phyloP scores from a whole-genome alignment of 2,113 vertebrate species.

The Pseudopodoces humilis region DNA sequence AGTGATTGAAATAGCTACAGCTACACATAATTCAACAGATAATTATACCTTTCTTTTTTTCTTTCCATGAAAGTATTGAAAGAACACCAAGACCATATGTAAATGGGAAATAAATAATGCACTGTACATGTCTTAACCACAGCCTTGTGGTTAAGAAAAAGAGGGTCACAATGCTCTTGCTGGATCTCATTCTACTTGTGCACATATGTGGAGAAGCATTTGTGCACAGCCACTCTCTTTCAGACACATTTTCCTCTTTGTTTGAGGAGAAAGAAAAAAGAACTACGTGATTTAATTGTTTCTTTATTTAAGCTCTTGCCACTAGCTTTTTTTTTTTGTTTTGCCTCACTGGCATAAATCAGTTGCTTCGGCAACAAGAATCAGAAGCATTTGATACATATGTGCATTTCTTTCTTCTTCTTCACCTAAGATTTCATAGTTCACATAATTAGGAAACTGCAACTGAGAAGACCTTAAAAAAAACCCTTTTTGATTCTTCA shows the following conservation, averaged over 20 bases:
- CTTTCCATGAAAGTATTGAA: neutral
- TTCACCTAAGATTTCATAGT: neutral
- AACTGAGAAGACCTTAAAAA: neutral
- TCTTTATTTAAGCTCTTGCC: slow-evolving; percentile 12
- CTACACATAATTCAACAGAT: neutral
- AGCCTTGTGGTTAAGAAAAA: neutral
- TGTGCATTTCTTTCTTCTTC: slow-evolving; percentile 31
- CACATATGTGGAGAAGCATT: neutral
- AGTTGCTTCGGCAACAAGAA: neutral
- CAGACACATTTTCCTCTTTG: neutral
- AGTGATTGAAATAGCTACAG: neutral
- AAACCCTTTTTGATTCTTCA: neutral
- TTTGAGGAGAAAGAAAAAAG: neutral
- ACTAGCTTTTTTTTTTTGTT: neutral
- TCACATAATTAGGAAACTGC: neutral
- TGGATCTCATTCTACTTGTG: neutral
- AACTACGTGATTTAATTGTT: neutral
- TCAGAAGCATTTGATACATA: neutral
- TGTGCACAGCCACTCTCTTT: neutral
- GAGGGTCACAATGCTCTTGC: neutral
- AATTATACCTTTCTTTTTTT: slow-evolving; percentile 10
- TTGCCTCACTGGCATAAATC: neutral
- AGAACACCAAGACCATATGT: neutral
- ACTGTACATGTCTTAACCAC: neutral
- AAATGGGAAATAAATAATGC: neutral